phyloP scores from a whole-genome alignment of 2,888 invertebrate species.

The Temnothorax ravouxi region DNA sequence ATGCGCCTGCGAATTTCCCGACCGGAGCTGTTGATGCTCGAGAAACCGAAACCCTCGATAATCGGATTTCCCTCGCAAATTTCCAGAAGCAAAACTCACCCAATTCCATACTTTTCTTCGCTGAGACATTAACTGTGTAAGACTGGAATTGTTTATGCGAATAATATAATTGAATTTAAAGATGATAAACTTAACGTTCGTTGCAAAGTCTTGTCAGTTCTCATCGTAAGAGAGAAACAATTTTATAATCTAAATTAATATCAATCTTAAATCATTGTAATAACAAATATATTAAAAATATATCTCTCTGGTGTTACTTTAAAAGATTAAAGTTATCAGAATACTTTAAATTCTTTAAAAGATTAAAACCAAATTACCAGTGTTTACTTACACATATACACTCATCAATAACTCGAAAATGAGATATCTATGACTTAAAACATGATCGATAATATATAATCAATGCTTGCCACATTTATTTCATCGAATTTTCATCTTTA shows the following conservation, averaged over 20 bases:
- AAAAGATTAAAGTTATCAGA: background rate
- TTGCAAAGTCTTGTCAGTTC: background rate
- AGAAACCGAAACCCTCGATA: constrained; percentile 27
- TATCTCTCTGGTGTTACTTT: background rate
- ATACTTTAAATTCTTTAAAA: background rate
- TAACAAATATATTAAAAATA: background rate
- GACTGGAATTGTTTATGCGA: background rate
- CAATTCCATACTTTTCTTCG: background rate
- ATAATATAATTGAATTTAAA: background rate
- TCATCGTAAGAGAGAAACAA: background rate
- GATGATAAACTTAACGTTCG: background rate
- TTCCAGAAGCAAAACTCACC: background rate
- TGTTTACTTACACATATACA: background rate
- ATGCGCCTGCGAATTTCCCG: constrained; percentile 35
- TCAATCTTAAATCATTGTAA: background rate
- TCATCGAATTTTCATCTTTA: background rate
- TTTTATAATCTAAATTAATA: background rate
- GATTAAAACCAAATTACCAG: background rate
- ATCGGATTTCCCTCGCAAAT: constrained; percentile 8
- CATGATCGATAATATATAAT: background rate
- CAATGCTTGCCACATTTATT: background rate
- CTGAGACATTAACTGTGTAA: background rate
- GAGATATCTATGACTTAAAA: background rate
- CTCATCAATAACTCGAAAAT: background rate
- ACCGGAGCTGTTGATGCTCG: background rate